phyloP scores from a whole-genome alignment of 30 jellyfish, hydroid and myxozoan species.

The Aurelia aurita region DNA sequence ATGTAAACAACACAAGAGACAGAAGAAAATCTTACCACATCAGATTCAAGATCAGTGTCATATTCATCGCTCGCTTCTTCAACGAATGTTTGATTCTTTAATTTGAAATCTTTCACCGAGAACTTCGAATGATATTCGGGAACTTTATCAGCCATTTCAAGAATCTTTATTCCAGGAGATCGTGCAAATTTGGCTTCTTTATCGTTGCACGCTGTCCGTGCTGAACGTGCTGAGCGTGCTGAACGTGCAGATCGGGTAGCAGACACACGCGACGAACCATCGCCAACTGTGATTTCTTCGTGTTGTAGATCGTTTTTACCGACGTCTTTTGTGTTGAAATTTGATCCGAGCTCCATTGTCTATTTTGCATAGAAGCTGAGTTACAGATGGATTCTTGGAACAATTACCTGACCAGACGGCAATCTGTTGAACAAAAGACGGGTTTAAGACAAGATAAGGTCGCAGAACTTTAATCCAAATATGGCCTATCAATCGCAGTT shows the following conservation, averaged over 20 bases:
- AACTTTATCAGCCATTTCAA: slow-evolving; percentile 55
- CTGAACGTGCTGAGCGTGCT: slow-evolving; percentile 28
- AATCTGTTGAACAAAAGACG: too few species aligned
- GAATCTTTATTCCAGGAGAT: slow-evolving; percentile 63
- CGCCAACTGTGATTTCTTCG: too few species aligned
- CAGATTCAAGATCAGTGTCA: slow-evolving; percentile 67
- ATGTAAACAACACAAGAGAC: too few species aligned
- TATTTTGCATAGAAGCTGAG: background rate
- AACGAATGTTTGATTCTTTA: slow-evolving; percentile 24
- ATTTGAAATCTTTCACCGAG: slow-evolving; percentile 48
- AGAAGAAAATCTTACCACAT: slow-evolving; percentile 3
- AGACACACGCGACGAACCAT: too few species aligned
- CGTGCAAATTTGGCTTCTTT: slow-evolving; percentile 32
- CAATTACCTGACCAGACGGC: too few species aligned
- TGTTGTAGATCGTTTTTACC: too few species aligned
- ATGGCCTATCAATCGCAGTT: too few species aligned
- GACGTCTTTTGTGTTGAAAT: background rate
- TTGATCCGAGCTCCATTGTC: background rate
- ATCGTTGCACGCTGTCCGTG: background rate
- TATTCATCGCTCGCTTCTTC: slow-evolving; percentile 69
- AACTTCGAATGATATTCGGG: slow-evolving; percentile 32
- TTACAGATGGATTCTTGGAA: background rate
- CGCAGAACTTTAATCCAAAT: too few species aligned
- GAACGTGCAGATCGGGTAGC: slow-evolving; percentile 5
- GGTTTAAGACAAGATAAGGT: too few species aligned